These are phyloP conservation scores for Orientallactaga sibirica DNA, from an alignment of 2,797 vertebrate species.

Conservation along the genomic window DNA sequence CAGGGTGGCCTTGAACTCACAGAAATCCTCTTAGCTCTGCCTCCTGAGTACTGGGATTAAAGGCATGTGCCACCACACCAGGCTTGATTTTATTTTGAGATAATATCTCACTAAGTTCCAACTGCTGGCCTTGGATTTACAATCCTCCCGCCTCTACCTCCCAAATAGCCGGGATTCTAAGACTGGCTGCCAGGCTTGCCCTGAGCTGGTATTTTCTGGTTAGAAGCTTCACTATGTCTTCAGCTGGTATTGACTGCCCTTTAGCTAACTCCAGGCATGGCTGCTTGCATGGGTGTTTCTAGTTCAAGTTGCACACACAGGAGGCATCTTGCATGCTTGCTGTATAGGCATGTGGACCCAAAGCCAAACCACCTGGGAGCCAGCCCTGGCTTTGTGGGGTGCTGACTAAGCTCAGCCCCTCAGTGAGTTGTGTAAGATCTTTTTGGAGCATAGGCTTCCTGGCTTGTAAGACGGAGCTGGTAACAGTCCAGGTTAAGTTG, in stretches of 20 bases:
- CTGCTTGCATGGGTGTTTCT: not conserved
- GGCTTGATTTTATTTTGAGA: no score
- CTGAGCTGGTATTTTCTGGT: not conserved
- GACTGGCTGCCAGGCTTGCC: not conserved
- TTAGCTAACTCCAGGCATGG: not conserved
- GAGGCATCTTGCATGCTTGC: not conserved
- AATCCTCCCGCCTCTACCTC: not conserved
- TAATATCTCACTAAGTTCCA: no score
- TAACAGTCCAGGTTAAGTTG: not conserved
- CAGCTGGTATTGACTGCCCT: not conserved
- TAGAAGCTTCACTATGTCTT: not conserved
- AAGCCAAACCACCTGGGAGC: not conserved
- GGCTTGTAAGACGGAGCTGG: not conserved
- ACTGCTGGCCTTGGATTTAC: not conserved
- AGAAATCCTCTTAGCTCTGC: no score
- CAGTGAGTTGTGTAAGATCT: not conserved
- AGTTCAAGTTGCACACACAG: fast-evolving
- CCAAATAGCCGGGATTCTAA: not conserved
- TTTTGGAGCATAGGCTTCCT: not conserved
- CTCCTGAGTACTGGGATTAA: no score
- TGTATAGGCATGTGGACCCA: not conserved
- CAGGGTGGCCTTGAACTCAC: no score
- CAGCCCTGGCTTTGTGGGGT: not conserved
- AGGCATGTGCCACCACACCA: no score
- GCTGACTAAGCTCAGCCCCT: not conserved